Evolutionary conservation across 2,113 vertebrate species (phyloP), one percentile per base, ranked within the genome.

Genomic region (Tachuris rubrigastra): DNA sequence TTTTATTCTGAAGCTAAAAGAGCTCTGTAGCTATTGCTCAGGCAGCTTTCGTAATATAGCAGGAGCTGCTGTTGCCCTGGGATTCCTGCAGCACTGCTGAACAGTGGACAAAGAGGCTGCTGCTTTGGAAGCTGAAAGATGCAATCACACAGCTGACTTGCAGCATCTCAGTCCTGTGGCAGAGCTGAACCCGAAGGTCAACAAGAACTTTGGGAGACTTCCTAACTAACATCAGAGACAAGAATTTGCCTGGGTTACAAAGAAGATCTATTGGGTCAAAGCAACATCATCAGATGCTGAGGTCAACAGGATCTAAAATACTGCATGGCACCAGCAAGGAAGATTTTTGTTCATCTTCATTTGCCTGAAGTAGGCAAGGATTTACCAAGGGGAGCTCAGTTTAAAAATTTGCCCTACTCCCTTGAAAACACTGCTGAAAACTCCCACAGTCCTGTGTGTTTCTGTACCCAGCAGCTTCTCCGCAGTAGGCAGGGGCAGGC

Each of bases 191-290:
- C 49, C 25, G 16, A 31, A 79, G 63, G 37, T 66, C 55, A 58
- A 1, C 0, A 0, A 68, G 50, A 93, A 67, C 2, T 19, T 44
- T 0, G 0, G 11, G 39, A 81, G 24, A 44, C 47, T 81, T 92
- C 79, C 55, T 28, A 69, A 90, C 30, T 31, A 76, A 90, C 30
- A 44, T 27, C 59, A 39, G 58, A 42, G 30, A 59, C 21, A 69
- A 74, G 63, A 74, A 94, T 84, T 71, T 84, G 50, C 55, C 46
- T 66, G 25, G 0, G 0, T 88, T 62, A 66, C 4, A 2, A 79
- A 67, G 35, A 73, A 28, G 17, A 31, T 5, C 17, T 87, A 2
- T 19, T 73, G 63, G 23, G 62, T 83, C 79, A 80, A 83, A 91
- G 46, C 22, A 90, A 53, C 37, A 37, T 30, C 50, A 71, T 33